Percentiles rank a stretch among this genome's conserved stretches.
These are phyloP conservation scores for Ceratoteleas bidentatus DNA, from an alignment of 1,140 invertebrate genomes.

Conservation along the genomic window DNA sequence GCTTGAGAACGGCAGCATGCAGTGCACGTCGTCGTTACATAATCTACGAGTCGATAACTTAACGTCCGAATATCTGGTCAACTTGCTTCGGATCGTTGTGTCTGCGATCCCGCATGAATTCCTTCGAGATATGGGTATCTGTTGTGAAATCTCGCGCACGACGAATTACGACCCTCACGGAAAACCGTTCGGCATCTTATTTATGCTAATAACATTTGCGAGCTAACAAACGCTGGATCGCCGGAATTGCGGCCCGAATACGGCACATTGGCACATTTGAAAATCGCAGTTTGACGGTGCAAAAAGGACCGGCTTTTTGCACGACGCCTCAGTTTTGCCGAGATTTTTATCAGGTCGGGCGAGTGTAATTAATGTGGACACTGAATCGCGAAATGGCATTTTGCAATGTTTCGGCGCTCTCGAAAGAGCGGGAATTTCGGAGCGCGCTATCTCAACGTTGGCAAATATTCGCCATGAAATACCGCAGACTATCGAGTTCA, in stretches of 20 bases:
- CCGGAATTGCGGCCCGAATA: background rate
- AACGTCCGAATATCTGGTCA: conserved; percentile 61
- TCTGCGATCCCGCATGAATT: conserved; percentile 31
- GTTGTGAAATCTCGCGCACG: conserved; percentile 12
- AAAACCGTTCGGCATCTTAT: conserved; percentile 4
- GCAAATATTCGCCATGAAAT: conserved; percentile 54
- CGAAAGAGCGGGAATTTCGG: conserved; percentile 20
- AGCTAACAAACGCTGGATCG: background rate
- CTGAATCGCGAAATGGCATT: conserved; percentile 7
- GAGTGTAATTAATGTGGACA: conserved; percentile 36
- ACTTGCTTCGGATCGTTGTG: conserved; percentile 36
- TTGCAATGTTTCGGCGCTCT: conserved; percentile 24
- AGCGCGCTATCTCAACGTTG: conserved; percentile 25
- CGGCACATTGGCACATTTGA: conserved; percentile 7
- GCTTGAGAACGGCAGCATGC: conserved; percentile 59
- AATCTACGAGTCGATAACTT: conserved; percentile 64
- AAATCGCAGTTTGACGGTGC: background rate
- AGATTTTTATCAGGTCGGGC: background rate
- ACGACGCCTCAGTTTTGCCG: background rate
- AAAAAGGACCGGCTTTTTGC: background rate
- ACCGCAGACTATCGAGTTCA: conserved; percentile 39
- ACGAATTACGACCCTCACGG: conserved; percentile 11
- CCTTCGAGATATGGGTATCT: conserved; percentile 41
- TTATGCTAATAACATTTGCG: conserved; percentile 18
- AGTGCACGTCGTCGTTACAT: conserved; percentile 60